Base-by-base conservation (phyloP, 2,888 invertebrate species). In the Apantesis nais region DNA sequence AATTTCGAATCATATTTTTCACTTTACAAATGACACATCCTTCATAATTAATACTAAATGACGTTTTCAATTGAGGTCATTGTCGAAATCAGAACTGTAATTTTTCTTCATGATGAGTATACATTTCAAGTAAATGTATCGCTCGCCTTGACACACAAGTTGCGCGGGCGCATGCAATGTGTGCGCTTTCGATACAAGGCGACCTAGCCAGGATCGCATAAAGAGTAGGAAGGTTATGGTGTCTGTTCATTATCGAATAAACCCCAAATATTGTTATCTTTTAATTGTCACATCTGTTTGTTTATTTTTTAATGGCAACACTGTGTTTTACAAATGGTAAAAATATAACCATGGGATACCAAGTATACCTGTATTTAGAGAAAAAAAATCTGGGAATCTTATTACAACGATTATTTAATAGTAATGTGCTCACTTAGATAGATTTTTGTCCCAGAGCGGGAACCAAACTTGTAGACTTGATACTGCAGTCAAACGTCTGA, bases 111-210 rank as follows among this genome's bases (percentile, higher is more conserved):
- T 66, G 80, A 79, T 80, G 80, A 74, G 78, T 78, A 79, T 66
- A 37, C 67, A 73, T 83, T 83, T 80, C 70, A 72, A 71, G 80
- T 83, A 83, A 82, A 76, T 76, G 72, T 79, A 78, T 74, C 71
- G 80, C 37, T 83, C 78, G 73, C 83, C 83, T 83, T 83, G 83
- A 83, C 83, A 82, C 79, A 78, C 66, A 74, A 76, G 52, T 9
- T 61, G 79, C 79, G 75, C 75, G 48, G 22, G 72, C 78, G 75
- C 75, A 76, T 73, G 74, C 71, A 62, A 55, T 60, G 62, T 48
- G 41, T 60, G 62, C 70, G 73, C 81, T 80, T 80, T 80, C 78
- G 66, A 78, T 82, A 75, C 83, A 83, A 83, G 82, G 82, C 73
- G 77, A 80, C 77, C 80, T 74, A 63, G 72, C 67, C 61, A 71